Conservation (phyloP, 2,888 invertebrate genomes). For the Heliconius charithonia region DNA sequence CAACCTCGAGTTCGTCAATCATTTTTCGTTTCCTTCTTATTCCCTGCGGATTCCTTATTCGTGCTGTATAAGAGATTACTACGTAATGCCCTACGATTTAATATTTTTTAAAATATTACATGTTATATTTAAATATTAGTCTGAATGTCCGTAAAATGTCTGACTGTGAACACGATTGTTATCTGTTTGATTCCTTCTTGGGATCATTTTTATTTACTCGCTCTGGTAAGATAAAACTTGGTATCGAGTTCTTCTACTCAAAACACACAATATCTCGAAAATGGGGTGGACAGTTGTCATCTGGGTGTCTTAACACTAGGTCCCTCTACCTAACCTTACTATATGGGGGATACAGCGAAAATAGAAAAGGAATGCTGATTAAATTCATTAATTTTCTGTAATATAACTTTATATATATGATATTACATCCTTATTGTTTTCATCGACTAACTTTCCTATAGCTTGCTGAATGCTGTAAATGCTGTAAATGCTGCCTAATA, state of each 20-base stretch:
- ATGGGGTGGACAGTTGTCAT: background rate
- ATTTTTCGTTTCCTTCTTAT: slow-evolving; percentile 2
- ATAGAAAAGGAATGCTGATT: background rate
- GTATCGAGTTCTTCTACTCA: background rate
- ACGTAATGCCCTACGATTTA: background rate
- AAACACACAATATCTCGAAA: too few relatives aligned
- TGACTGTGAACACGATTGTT: too few relatives aligned
- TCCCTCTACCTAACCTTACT: background rate
- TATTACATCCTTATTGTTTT: background rate
- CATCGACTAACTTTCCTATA: background rate
- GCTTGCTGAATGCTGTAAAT: background rate
- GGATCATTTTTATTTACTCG: background rate
- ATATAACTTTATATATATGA: background rate
- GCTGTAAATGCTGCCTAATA: too few relatives aligned
- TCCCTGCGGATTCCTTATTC: background rate
- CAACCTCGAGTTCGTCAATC: background rate
- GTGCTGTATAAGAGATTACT: background rate
- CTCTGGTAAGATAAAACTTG: background rate
- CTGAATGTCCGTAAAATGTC: too few relatives aligned
- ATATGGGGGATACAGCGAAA: background rate
- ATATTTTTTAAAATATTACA: background rate
- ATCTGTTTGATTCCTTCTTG: background rate
- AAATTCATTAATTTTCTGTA: background rate
- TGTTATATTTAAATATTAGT: too few relatives aligned
- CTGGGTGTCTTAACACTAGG: background rate